These are phyloP conservation scores for Crotalus viridis DNA, from an alignment of 2,113 vertebrate species.

Conservation along the genomic window DNA sequence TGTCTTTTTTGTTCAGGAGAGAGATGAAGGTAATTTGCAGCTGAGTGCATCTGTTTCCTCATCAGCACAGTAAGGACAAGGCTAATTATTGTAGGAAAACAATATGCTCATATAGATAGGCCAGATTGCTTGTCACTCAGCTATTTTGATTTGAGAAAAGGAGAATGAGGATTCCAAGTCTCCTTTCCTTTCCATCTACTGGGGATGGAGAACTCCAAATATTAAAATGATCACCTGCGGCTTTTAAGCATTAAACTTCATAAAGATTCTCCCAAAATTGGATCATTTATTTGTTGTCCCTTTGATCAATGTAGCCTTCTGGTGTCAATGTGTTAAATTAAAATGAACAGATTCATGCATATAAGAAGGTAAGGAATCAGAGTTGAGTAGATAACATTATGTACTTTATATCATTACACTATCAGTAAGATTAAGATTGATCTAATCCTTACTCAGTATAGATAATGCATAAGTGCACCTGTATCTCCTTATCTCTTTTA, in stretches of 20 bases:
- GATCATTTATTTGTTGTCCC: not conserved
- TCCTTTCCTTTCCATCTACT: slow-evolving; percentile 28
- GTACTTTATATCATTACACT: not conserved
- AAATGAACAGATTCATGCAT: not conserved
- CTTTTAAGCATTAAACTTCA: slow-evolving; percentile 60
- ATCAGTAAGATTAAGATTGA: not conserved
- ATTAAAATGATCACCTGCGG: slow-evolving; percentile 53
- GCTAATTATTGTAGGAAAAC: slow-evolving; percentile 82
- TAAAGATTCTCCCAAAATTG: slow-evolving; percentile 40
- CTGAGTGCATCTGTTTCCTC: slow-evolving; percentile 79
- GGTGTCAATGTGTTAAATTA: not conserved
- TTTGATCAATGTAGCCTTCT: not conserved
- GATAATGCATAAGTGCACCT: not conserved
- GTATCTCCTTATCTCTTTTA: not conserved
- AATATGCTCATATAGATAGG: slow-evolving; percentile 83
- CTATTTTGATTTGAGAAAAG: slow-evolving; percentile 64
- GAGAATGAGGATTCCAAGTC: slow-evolving; percentile 55
- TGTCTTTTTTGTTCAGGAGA: slow-evolving; percentile 68
- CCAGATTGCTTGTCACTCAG: slow-evolving; percentile 81
- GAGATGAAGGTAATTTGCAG: slow-evolving; percentile 79
- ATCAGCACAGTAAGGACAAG: slow-evolving; percentile 76
- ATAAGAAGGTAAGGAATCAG: not conserved
- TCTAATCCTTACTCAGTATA: not conserved
- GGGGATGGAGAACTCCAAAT: slow-evolving; percentile 14
- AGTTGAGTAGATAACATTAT: not conserved